Evolutionary conservation across 2,797 vertebrate genomes (phyloP).

Genomic region (Labeo calbasu): DNA sequence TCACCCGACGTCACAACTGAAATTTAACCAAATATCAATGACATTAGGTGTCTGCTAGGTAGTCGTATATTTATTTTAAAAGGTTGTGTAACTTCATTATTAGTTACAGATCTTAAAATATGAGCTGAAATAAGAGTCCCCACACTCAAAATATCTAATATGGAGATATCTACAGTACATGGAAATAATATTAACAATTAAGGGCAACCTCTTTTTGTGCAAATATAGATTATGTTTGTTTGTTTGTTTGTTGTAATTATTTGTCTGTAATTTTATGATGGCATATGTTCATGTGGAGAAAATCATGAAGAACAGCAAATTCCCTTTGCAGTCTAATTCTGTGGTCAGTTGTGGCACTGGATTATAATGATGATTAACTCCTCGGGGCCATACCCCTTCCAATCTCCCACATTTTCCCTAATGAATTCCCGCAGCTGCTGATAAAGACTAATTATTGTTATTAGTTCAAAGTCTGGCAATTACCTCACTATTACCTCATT

Average conservation of each 20-base stretch:
- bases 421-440: constrained; percentile 30
- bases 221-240: no score
- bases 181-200: not conserved
- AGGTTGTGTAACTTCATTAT: not conserved
- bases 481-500: constrained; percentile 54
- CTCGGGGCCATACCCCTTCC: not conserved
- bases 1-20: no score
- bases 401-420: constrained; percentile 38
- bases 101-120: not conserved
- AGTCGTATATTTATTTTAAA: no score
- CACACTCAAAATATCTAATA: not conserved
- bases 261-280: not conserved
- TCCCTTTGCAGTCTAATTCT: not conserved
- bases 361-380: constrained; percentile 31
- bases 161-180: not conserved
- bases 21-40: no score
- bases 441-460: constrained; percentile 51
- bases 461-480: constrained; percentile 53
- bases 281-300: not conserved
- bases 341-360: not conserved
- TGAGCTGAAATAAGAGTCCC: not conserved
- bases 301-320: not conserved
- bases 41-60: no score
- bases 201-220: not conserved
- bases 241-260: not conserved